phyloP scores from a whole-genome alignment of 2,797 vertebrate genomes.

The Sebastes itinus region DNA sequence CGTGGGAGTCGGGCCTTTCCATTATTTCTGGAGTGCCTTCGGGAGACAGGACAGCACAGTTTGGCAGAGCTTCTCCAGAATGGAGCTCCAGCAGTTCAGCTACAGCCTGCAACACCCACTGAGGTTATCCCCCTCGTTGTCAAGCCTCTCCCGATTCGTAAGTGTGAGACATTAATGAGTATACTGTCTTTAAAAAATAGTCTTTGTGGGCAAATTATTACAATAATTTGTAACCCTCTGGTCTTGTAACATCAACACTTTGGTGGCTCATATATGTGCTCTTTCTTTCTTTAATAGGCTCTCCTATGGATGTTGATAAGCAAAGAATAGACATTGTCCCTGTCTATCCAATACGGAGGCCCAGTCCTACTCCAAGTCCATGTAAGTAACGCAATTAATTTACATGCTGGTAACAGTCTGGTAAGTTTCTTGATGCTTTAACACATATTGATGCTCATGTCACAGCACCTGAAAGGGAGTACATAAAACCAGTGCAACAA shows the following conservation, averaged over 20 bases:
- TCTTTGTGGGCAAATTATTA: neutral
- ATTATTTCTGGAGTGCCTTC: constrained; percentile 87
- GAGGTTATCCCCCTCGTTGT: constrained; percentile 30
- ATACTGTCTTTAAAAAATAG: neutral
- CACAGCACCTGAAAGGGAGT: constrained; percentile 65
- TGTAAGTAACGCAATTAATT: constrained; percentile 56
- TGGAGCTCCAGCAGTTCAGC: constrained; percentile 28
- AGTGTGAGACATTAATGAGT: constrained; percentile 38
- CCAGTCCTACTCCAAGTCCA: constrained; percentile 38
- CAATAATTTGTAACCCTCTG: neutral
- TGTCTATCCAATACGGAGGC: constrained; percentile 32
- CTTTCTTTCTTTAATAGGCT: constrained; percentile 40
- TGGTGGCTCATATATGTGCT: neutral
- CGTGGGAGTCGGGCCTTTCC: constrained; percentile 89
- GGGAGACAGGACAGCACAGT: constrained; percentile 80
- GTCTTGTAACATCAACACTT: neutral
- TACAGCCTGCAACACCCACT: constrained; percentile 46
- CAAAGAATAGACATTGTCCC: constrained; percentile 17
- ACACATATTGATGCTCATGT: neutral
- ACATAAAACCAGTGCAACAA: constrained; percentile 7
- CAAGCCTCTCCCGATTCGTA: constrained; percentile 73
- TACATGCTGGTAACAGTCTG: neutral
- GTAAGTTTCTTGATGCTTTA: neutral
- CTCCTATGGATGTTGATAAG: constrained; percentile 45
- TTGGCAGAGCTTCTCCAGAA: constrained; percentile 79